A percentile compares a stretch with the other conserved stretches of the same genome.
Evolutionary conservation across 1,140 invertebrate species (phyloP).

Genomic region (Ephestia elutella): DNA sequence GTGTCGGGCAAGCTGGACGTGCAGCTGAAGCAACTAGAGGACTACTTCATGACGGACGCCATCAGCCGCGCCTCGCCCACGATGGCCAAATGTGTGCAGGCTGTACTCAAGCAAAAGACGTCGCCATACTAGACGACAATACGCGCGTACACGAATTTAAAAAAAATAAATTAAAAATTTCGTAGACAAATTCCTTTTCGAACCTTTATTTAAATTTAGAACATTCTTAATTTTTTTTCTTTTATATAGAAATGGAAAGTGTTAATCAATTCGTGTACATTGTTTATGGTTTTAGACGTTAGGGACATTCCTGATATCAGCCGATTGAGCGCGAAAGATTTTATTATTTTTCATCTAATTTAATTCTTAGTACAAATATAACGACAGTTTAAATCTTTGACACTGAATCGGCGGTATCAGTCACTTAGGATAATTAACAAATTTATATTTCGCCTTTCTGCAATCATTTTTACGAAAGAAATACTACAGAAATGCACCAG

Average conservation of each 20-base stretch:
- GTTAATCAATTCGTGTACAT: background rate
- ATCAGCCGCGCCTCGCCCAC: constrained; percentile 97
- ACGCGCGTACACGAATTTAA: background rate
- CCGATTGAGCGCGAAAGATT: constrained; percentile 16
- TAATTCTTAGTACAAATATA: background rate
- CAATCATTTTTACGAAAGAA: constrained; percentile 63
- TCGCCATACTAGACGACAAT: constrained; percentile 47
- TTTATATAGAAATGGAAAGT: too few species aligned
- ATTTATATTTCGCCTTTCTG: constrained; percentile 50
- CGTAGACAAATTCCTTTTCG: background rate
- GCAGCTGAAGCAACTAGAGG: constrained; percentile 87
- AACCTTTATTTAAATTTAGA: background rate
- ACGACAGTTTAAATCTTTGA: background rate
- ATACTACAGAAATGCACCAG: constrained; percentile 53
- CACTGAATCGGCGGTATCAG: background rate
- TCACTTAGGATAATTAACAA: constrained; percentile 39
- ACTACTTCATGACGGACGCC: constrained; percentile 98
- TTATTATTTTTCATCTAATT: background rate
- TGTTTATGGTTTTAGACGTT: background rate
- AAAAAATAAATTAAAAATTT: background rate
- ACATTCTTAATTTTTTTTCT: too few species aligned
- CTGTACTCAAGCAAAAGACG: constrained; percentile 84
- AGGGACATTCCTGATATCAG: constrained; percentile 21
- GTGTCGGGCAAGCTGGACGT: constrained; percentile 81
- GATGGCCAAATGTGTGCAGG: constrained; percentile 98